phyloP scores from a whole-genome alignment of 2,888 invertebrate genomes.

The Drosophila antonietae region DNA sequence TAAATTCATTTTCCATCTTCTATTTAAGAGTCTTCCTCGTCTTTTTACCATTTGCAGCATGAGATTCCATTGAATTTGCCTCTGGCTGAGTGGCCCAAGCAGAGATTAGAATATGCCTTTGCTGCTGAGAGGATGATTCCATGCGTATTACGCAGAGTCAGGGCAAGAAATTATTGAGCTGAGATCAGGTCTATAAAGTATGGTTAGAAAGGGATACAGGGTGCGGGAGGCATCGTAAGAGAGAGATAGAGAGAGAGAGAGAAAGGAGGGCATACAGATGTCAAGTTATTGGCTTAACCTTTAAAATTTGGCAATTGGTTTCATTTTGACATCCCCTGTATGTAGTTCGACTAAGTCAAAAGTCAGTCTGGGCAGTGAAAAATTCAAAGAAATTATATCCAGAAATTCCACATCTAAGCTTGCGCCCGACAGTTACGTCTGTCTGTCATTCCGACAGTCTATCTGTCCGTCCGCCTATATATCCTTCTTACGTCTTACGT shows the following conservation, averaged over 20 bases:
- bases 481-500: too few relatives aligned
- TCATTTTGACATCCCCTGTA: not conserved
- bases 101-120: not conserved
- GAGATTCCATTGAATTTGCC: conserved; percentile 4
- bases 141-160: not conserved
- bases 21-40: not conserved
- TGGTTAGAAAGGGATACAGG: not conserved
- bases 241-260: not conserved
- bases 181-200: not conserved
- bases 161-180: not conserved
- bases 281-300: too few relatives aligned
- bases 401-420: not conserved
- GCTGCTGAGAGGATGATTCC: not conserved
- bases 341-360: not conserved
- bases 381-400: too few relatives aligned
- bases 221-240: not conserved
- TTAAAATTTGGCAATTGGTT: not conserved
- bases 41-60: not conserved
- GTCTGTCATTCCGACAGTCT: too few relatives aligned
- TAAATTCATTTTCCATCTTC: conserved; percentile 1
- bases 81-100: not conserved
- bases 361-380: not conserved
- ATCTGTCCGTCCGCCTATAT: too few relatives aligned
- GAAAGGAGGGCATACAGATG: too few relatives aligned
- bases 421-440: too few relatives aligned